phyloP scores from a whole-genome alignment of 2,113 vertebrate species.

The Paratilapia polleni region DNA sequence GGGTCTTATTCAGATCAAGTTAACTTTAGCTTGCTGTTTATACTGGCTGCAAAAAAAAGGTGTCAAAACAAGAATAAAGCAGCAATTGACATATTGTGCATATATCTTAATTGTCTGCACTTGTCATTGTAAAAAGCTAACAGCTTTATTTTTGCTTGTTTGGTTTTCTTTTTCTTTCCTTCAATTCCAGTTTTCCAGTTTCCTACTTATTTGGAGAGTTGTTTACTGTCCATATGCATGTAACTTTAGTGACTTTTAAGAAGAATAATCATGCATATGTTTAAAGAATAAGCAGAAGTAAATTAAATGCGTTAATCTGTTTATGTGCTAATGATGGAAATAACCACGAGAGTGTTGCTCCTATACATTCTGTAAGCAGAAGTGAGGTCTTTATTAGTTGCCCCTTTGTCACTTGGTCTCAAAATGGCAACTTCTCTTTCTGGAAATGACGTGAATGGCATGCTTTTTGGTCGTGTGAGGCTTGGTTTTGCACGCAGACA shows the following conservation, averaged over 20 bases:
- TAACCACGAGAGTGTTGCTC: neutral
- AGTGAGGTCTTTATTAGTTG: neutral
- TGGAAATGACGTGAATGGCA: constrained; percentile 23
- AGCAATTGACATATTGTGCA: neutral
- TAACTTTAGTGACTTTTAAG: neutral
- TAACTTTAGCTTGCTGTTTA: neutral
- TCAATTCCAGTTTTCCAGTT: neutral
- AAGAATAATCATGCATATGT: neutral
- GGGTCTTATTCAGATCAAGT: neutral
- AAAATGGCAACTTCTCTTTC: constrained; percentile 17
- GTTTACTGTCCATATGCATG: neutral
- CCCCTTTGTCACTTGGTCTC: neutral
- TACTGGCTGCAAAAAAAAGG: neutral
- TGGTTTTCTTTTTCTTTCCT: too few relatives aligned
- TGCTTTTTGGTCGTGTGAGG: neutral
- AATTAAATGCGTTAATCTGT: neutral
- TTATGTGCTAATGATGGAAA: neutral
- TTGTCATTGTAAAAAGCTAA: neutral
- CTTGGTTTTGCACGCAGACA: neutral
- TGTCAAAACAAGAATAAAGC: neutral
- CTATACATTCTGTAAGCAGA: neutral
- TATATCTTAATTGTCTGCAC: neutral
- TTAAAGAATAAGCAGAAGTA: neutral
- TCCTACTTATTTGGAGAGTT: neutral
- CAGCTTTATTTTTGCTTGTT: too few relatives aligned